These are phyloP conservation scores for Protobothrops mucrosquamatus DNA, from an alignment of 2,113 vertebrate species.

Conservation along the genomic window DNA sequence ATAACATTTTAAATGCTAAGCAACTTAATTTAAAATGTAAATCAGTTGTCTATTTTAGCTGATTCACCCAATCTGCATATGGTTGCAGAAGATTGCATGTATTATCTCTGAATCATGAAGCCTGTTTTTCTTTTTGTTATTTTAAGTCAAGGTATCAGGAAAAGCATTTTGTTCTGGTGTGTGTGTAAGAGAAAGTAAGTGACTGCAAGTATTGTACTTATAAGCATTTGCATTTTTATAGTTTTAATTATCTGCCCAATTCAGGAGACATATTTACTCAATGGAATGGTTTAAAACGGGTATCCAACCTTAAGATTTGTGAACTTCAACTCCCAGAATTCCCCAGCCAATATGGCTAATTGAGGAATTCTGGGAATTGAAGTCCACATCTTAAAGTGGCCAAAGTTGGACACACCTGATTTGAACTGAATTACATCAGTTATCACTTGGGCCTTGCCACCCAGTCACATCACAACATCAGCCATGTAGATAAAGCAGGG, in stretches of 20 bases:
- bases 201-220: not conserved
- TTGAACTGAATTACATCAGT: not conserved
- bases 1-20: not conserved
- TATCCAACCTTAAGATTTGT: not conserved
- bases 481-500: not conserved
- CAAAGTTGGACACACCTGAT: not conserved
- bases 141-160: not conserved
- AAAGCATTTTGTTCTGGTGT: not conserved
- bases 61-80: not conserved
- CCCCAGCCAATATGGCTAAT: not conserved
- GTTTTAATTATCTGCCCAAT: not conserved
- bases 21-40: not conserved
- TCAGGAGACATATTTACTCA: not conserved
- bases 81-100: not conserved
- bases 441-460: not conserved
- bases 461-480: not conserved
- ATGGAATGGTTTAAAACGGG: not conserved
- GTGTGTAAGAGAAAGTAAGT: not conserved
- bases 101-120: not conserved
- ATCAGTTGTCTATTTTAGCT: not conserved
- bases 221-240: not conserved
- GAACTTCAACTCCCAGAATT: not conserved
- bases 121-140: not conserved
- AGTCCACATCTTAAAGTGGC: not conserved
- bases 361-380: not conserved